Evolutionary conservation across 1,140 invertebrate genomes (phyloP).

Genomic region (Drosophila trapezifrons): DNA sequence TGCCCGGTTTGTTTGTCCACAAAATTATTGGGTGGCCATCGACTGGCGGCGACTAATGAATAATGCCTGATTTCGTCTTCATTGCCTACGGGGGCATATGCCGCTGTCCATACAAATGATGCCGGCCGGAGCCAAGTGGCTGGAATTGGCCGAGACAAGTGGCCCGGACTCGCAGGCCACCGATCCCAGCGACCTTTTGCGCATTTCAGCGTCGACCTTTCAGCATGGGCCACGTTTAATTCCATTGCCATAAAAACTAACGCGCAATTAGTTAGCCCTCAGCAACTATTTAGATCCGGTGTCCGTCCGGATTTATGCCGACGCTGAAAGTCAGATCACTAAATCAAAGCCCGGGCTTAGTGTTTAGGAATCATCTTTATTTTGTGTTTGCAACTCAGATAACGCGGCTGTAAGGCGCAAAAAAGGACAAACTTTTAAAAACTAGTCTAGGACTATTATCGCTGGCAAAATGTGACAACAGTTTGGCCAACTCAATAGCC

Average conservation of each 20-base stretch:
- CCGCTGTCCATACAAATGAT: slow-evolving; percentile 65
- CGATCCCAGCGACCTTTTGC: slow-evolving; percentile 13
- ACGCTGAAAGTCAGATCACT: background rate
- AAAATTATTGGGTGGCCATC: slow-evolving; percentile 61
- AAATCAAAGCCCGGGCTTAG: background rate
- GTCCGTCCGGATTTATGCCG: slow-evolving; percentile 40
- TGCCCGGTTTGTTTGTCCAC: slow-evolving; percentile 53
- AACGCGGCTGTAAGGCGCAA: background rate
- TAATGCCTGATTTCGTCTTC: slow-evolving; percentile 72
- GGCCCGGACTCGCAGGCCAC: slow-evolving; percentile 13
- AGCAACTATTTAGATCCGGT: slow-evolving; percentile 6
- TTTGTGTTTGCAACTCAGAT: background rate
- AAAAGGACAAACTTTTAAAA: background rate
- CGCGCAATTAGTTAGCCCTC: slow-evolving; percentile 48
- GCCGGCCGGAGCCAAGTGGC: slow-evolving; percentile 6
- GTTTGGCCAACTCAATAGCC: background rate
- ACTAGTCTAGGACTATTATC: background rate
- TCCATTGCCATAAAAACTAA: slow-evolving; percentile 59
- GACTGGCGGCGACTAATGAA: slow-evolving; percentile 66
- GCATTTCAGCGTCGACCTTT: slow-evolving; percentile 24
- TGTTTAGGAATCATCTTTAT: background rate
- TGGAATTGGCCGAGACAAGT: slow-evolving; percentile 31
- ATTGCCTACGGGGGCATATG: slow-evolving; percentile 49
- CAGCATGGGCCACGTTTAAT: slow-evolving; percentile 41
- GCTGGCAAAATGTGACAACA: slow-evolving; percentile 1